These are phyloP conservation scores for Bombus sibiricus DNA, from an alignment of 1,140 invertebrate species.

Conservation along the genomic window DNA sequence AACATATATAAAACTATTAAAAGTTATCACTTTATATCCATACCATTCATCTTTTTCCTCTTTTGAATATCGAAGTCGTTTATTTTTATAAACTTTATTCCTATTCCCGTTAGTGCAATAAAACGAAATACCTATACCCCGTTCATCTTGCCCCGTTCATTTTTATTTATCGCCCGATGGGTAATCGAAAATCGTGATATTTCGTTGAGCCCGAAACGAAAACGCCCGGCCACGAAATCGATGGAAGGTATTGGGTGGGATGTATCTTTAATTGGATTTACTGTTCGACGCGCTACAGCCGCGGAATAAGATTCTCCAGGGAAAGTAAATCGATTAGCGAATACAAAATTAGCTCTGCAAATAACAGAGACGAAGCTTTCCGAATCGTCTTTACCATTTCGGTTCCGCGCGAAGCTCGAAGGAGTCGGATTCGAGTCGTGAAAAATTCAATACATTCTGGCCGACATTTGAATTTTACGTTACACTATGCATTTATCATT, in stretches of 20 bases:
- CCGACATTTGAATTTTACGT: too few relatives aligned
- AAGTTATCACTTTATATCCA: neutral
- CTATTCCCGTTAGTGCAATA: neutral
- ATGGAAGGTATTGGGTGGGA: neutral
- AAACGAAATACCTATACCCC: neutral
- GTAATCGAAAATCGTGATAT: conserved; percentile 4
- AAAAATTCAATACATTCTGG: neutral
- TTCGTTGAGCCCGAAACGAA: neutral
- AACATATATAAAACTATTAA: neutral
- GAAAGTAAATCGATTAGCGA: conserved; percentile 34
- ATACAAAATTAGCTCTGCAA: conserved; percentile 21
- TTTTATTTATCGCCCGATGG: conserved; percentile 11
- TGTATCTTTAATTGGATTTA: conserved; percentile 49
- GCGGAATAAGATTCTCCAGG: conserved; percentile 7
- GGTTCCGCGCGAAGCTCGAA: too few relatives aligned
- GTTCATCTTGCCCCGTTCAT: neutral
- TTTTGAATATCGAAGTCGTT: neutral
- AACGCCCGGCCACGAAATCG: neutral
- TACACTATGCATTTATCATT: too few relatives aligned
- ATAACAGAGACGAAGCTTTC: neutral
- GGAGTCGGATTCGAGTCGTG: neutral
- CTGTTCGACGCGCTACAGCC: conserved; percentile 4
- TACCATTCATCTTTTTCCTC: neutral
- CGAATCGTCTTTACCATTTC: neutral
- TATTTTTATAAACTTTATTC: neutral